Evolutionary conservation across 2,888 invertebrate species (phyloP).

Genomic region (Teleogryllus oceanicus): DNA sequence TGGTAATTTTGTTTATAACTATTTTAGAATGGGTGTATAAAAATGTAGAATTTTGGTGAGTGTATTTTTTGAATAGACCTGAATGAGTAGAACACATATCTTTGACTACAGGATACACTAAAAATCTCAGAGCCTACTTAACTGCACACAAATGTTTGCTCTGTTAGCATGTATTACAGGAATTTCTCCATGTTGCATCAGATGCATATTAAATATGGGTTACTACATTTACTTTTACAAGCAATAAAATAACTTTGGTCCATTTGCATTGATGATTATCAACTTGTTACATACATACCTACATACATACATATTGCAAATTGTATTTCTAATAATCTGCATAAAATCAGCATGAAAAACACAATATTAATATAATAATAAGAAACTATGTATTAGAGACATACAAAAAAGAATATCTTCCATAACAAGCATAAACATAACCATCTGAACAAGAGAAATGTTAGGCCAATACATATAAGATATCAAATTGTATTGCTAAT

Average conservation of each 20-base stretch:
- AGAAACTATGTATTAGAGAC: not conserved
- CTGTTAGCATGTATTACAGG: not conserved
- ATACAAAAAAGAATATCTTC: not conserved
- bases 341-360: not conserved
- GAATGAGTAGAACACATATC: too few relatives aligned
- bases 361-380: not conserved
- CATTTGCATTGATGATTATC: conserved; percentile 9
- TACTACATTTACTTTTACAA: not conserved
- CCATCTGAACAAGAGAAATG: not conserved
- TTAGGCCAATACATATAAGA: not conserved
- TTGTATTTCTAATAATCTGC: not conserved
- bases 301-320: too few relatives aligned
- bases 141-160: too few relatives aligned
- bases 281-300: not conserved
- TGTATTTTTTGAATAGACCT: too few relatives aligned
- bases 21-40: too few relatives aligned
- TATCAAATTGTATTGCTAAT: not conserved
- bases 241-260: conserved; percentile 10
- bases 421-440: not conserved
- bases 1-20: too few relatives aligned
- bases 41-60: too few relatives aligned
- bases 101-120: too few relatives aligned
- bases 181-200: not conserved
- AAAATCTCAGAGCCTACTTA: too few relatives aligned
- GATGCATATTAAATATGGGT: not conserved